Percentiles rank a stretch among this genome's conserved stretches.
phyloP scores from a whole-genome alignment of 2,888 invertebrate species.

The Philopedon plagiatum region DNA sequence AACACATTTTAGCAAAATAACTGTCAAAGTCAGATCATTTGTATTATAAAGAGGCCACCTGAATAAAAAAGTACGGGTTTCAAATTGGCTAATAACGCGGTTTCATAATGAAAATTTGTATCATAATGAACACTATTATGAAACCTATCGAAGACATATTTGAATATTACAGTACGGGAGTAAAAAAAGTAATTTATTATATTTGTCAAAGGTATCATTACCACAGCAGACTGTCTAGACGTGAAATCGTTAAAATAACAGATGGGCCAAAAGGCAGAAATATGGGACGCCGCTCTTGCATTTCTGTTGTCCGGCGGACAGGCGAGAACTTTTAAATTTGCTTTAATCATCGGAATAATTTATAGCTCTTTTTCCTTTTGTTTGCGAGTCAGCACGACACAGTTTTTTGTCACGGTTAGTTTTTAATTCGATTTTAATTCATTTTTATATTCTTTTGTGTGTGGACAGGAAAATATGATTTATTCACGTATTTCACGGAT shows the following conservation, averaged over 20 bases:
- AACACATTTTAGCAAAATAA: too few relatives aligned
- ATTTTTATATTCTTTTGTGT: neutral
- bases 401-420: neutral
- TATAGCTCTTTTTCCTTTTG: neutral
- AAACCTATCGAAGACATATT: too few relatives aligned
- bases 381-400: neutral
- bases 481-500: too few relatives aligned
- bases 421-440: neutral
- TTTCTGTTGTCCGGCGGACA: constrained; percentile 23
- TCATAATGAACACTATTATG: too few relatives aligned
- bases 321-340: constrained; percentile 21
- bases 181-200: neutral
- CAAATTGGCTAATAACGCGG: too few relatives aligned
- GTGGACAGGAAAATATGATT: too few relatives aligned
- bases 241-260: constrained; percentile 20
- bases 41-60: too few relatives aligned
- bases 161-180: too few relatives aligned
- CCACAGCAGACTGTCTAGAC: constrained; percentile 4
- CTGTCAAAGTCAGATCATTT: too few relatives aligned
- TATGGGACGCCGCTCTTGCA: constrained; percentile 6
- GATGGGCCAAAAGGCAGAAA: constrained; percentile 10
- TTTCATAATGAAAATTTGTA: too few relatives aligned
- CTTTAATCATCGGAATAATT: constrained; percentile 20
- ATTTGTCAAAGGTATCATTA: neutral
- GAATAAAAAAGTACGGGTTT: too few relatives aligned